Conservation (phyloP, 2,113 vertebrate genomes). For the Ascaphus truei region DNA sequence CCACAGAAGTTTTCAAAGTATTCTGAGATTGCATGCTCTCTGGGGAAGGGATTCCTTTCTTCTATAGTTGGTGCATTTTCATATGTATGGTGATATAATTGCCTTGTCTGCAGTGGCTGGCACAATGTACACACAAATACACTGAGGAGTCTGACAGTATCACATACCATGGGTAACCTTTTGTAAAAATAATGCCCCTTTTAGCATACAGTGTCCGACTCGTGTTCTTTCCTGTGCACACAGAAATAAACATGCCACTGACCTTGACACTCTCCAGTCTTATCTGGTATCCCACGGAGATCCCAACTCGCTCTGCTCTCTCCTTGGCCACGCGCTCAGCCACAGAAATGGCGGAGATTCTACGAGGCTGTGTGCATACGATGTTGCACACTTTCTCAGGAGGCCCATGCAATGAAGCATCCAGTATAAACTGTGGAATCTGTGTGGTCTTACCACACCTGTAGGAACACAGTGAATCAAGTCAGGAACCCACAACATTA, state of each 20-base stretch:
- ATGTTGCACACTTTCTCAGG: conserved; percentile 78
- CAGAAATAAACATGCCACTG: conserved; percentile 20
- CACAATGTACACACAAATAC: too few species aligned
- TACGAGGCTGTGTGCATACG: conserved; percentile 92
- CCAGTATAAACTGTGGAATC: conserved; percentile 95
- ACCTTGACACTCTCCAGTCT: conserved; percentile 90
- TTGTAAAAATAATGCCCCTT: too few species aligned
- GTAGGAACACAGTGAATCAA: not conserved
- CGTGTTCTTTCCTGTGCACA: too few species aligned
- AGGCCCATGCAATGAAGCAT: conserved; percentile 71
- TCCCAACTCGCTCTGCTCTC: conserved; percentile 78
- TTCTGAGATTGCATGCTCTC: too few species aligned
- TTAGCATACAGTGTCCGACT: too few species aligned
- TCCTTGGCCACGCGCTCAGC: conserved; percentile 91
- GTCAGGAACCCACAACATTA: not conserved
- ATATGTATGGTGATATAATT: too few species aligned
- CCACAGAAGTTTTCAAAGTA: too few species aligned
- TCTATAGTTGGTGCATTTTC: too few species aligned
- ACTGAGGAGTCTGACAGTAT: too few species aligned
- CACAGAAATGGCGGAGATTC: conserved; percentile 93
- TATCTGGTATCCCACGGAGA: conserved; percentile 94
- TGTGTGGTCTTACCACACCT: conserved; percentile 98
- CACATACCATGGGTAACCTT: too few species aligned
- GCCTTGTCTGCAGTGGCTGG: too few species aligned
- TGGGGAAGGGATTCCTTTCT: too few species aligned